phyloP scores from a whole-genome alignment of 2,797 vertebrate species.

The Pyrocephalus nanus region DNA sequence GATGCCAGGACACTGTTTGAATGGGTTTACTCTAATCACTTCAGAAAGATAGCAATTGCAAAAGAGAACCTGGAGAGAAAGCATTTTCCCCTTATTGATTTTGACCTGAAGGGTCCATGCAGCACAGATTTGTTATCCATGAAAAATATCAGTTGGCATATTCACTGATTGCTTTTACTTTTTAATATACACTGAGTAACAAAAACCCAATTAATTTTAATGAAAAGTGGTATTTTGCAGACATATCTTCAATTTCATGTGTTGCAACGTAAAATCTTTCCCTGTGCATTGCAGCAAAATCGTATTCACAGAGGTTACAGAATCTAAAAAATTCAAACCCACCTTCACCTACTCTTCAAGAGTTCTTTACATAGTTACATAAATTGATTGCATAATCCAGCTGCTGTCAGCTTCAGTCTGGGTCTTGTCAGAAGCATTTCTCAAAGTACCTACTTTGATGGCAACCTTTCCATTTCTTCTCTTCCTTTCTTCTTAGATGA shows the following conservation, averaged over 20 bases:
- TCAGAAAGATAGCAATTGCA: background rate
- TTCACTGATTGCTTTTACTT: background rate
- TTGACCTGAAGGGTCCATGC: background rate
- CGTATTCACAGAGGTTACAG: background rate
- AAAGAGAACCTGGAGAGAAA: background rate
- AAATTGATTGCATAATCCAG: slow-evolving; percentile 33
- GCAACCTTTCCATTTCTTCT: slow-evolving; percentile 23
- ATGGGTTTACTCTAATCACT: background rate
- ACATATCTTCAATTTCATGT: background rate
- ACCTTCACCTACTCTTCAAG: slow-evolving; percentile 18
- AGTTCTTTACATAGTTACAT: slow-evolving; percentile 20
- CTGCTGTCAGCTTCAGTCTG: slow-evolving; percentile 4
- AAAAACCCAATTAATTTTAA: background rate
- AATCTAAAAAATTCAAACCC: background rate
- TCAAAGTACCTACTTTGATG: background rate
- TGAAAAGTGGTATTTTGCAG: background rate
- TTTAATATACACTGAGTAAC: background rate
- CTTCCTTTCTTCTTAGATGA: background rate
- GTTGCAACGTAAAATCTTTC: background rate
- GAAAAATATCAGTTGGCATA: background rate
- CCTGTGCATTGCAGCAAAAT: background rate
- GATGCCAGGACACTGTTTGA: background rate
- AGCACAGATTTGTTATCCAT: background rate
- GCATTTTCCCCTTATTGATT: background rate
- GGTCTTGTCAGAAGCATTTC: slow-evolving; percentile 22